phyloP scores from a whole-genome alignment of 2,113 vertebrate genomes.

The Irena cyanogastra region DNA sequence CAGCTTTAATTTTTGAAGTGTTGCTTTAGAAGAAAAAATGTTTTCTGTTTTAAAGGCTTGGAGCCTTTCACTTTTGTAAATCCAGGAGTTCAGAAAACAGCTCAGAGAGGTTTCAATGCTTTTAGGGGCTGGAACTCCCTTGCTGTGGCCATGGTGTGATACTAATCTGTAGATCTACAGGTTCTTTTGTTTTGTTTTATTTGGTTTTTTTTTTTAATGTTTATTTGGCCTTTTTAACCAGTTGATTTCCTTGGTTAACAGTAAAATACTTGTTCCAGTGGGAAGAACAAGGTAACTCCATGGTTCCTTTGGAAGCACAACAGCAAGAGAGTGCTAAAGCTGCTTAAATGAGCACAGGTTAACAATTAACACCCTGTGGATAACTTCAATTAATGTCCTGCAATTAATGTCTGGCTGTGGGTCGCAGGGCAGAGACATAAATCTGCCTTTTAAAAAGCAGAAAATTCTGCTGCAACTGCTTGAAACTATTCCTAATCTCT shows the following conservation, averaged over 20 bases:
- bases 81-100: neutral
- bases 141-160: neutral
- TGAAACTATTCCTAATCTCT: neutral
- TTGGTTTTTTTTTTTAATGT: neutral
- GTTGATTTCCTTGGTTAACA: neutral
- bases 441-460: neutral
- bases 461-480: neutral
- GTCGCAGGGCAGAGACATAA: neutral
- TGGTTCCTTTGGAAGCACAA: neutral
- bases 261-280: neutral
- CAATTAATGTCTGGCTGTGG: neutral
- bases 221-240: neutral
- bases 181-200: neutral
- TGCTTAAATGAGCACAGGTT: neutral
- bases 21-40: neutral
- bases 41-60: neutral
- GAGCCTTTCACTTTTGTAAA: neutral
- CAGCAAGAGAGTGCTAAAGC: neutral
- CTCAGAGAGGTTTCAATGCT: neutral
- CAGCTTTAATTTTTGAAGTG: neutral
- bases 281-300: neutral
- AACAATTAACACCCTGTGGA: neutral
- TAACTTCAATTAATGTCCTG: neutral
- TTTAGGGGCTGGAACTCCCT: neutral
- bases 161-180: neutral